phyloP scores from a whole-genome alignment of 2,888 invertebrate genomes.

The Diarsia rubi region DNA sequence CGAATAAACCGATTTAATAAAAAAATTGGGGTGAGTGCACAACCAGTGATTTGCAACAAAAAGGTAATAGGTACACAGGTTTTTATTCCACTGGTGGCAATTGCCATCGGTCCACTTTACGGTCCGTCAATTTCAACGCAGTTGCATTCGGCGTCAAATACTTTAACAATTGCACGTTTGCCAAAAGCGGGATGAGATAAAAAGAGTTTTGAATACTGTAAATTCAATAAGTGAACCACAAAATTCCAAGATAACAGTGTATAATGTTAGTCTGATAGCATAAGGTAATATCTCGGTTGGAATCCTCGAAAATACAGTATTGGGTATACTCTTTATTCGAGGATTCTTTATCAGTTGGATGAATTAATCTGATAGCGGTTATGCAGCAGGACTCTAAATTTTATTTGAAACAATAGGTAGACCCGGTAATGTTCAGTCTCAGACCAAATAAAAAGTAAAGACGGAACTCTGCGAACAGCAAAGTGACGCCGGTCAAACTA shows the following conservation, averaged over 20 bases:
- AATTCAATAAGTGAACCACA: too few relatives aligned
- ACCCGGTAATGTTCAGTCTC: neutral
- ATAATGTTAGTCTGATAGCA: too few relatives aligned
- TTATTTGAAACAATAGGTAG: neutral
- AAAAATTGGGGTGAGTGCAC: neutral
- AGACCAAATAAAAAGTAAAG: too few relatives aligned
- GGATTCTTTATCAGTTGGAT: neutral
- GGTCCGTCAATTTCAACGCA: neutral
- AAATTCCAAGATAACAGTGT: too few relatives aligned
- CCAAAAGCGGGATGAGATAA: neutral
- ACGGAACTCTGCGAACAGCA: too few relatives aligned
- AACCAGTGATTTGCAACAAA: neutral
- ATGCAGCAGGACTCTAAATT: neutral
- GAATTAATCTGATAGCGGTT: neutral
- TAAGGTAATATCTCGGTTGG: neutral
- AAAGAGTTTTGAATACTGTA: neutral
- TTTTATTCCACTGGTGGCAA: neutral
- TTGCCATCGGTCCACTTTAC: neutral
- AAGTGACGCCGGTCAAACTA: too few relatives aligned
- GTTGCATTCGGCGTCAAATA: neutral
- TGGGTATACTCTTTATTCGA: too few relatives aligned
- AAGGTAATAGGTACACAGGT: neutral
- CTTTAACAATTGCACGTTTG: neutral
- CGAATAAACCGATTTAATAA: slow-evolving; percentile 47
- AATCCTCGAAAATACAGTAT: neutral